phyloP scores from a whole-genome alignment of 64 coral and sea anemone genomes.

The Actinia tenebrosa region DNA sequence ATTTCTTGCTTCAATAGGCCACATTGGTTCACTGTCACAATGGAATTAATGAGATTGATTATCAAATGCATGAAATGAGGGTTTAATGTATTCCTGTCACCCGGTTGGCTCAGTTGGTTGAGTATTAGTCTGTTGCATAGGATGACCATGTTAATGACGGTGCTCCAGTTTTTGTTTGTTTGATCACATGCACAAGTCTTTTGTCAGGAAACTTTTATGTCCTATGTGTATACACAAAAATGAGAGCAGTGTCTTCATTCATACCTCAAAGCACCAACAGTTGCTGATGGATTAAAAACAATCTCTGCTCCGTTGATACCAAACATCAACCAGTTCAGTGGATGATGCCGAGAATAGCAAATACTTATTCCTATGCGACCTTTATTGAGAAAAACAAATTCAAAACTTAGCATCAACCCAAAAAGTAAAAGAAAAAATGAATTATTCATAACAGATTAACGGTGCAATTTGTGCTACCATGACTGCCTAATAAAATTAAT shows the following conservation, averaged over 20 bases:
- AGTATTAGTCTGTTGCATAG: background rate
- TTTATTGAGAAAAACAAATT: constrained; percentile 7
- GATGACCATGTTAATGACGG: no score
- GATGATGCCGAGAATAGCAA: constrained; percentile 93
- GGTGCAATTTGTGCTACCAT: no score
- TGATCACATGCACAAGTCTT: no score
- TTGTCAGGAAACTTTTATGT: no score
- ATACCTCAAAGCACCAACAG: constrained; percentile 90
- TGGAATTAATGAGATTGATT: background rate
- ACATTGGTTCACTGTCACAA: constrained; percentile 84
- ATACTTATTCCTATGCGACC: constrained; percentile 89
- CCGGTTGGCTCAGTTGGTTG: background rate
- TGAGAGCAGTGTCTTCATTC: background rate
- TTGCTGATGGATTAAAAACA: constrained; percentile 95
- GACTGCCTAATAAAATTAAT: no score
- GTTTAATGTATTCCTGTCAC: background rate
- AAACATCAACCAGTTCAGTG: constrained; percentile 86
- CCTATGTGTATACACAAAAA: no score
- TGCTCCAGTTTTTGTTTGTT: no score
- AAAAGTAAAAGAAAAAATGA: background rate
- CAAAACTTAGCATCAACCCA: background rate
- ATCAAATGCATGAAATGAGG: background rate
- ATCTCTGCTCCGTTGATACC: constrained; percentile 91
- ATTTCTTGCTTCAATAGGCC: constrained; percentile 91
- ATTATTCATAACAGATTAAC: no score